These are phyloP conservation scores for Dermatophagoides farinae DNA, from an alignment of 1,140 invertebrate genomes.

Conservation along the genomic window DNA sequence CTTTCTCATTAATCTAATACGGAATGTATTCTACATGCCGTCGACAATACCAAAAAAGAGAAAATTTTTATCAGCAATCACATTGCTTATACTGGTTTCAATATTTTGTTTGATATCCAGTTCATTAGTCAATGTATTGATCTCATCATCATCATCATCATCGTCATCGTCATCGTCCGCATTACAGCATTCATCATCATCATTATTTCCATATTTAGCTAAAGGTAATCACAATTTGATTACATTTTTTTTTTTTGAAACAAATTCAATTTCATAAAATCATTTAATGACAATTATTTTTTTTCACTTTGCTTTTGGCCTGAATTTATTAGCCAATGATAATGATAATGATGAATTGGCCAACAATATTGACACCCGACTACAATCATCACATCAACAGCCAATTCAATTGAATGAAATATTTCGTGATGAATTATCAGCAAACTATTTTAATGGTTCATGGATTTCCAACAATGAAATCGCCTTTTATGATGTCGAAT, in stretches of 20 bases:
- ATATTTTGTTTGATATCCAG: not conserved
- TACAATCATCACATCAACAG: too few species aligned
- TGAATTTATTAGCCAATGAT: not conserved
- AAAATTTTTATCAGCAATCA: not conserved
- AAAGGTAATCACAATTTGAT: not conserved
- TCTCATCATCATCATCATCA: not conserved
- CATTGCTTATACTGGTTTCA: not conserved
- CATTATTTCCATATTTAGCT: not conserved
- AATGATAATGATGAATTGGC: not conserved
- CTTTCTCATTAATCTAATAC: not conserved
- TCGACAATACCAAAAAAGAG: not conserved
- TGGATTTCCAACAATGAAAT: not conserved
- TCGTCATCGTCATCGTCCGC: not conserved
- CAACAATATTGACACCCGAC: not conserved
- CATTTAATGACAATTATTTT: too few species aligned
- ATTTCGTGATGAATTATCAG: not conserved
- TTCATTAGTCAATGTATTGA: not conserved
- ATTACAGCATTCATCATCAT: not conserved
- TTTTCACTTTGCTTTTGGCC: too few species aligned
- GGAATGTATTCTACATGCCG: not conserved
- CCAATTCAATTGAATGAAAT: not conserved
- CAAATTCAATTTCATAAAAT: too few species aligned
- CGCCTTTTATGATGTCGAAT: conserved; percentile 3
- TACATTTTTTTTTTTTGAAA: not conserved
- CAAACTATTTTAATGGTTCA: conserved; percentile 4